A percentile compares a stretch with the other conserved stretches of the same genome.
Conservation (phyloP, 2,888 invertebrate genomes). For the Seladonia tumulorum region DNA sequence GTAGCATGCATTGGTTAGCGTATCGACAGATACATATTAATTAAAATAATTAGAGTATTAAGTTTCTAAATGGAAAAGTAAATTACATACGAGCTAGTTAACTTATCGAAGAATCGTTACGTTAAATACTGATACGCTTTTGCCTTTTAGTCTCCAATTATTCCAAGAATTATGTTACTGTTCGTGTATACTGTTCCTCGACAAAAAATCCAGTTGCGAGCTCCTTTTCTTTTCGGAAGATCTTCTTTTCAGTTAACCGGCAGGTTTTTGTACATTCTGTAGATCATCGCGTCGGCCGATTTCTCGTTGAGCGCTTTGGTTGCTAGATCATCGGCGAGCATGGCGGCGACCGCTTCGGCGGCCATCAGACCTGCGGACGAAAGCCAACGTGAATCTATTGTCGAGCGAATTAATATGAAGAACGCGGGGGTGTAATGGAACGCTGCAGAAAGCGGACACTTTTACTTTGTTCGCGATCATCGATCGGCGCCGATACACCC, state of each 20-base stretch:
- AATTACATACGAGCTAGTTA: neutral
- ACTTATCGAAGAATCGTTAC: neutral
- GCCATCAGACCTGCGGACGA: slow-evolving; percentile 80
- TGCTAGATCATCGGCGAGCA: slow-evolving; percentile 81
- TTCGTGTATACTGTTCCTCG: neutral
- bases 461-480: slow-evolving; percentile 45
- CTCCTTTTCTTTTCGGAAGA: neutral
- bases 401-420: slow-evolving; percentile 48
- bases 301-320: slow-evolving; percentile 80
- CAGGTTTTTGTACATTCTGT: slow-evolving; percentile 81
- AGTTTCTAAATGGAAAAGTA: neutral
- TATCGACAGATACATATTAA: neutral
- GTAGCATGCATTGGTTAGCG: slow-evolving; percentile 22
- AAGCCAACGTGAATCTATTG: slow-evolving; percentile 52
- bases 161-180: neutral
- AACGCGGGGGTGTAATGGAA: slow-evolving; percentile 23
- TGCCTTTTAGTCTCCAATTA: neutral
- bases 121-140: neutral
- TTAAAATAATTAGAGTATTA: slow-evolving; percentile 8
- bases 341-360: slow-evolving; percentile 82
- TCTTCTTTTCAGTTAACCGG: slow-evolving; percentile 68
- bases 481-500: slow-evolving; percentile 42
- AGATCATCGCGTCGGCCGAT: slow-evolving; percentile 79
- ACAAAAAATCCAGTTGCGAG: neutral
- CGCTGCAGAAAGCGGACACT: slow-evolving; percentile 48